A percentile compares a stretch with the other conserved stretches of the same genome.
Conservation (phyloP, 2,888 invertebrate genomes). For the Sinotaia quadrata region DNA sequence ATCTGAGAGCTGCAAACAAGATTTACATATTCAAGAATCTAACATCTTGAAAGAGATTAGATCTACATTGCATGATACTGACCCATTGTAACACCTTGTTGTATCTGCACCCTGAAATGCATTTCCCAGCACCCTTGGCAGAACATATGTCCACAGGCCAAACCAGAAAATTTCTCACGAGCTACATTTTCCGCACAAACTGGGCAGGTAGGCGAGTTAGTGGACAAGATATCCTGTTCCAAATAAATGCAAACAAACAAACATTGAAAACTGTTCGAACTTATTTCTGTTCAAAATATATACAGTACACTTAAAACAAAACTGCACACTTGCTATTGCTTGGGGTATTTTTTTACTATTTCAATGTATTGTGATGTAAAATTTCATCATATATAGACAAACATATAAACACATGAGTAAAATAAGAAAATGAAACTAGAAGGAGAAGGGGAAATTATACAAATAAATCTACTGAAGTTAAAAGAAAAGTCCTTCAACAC, state of each 20-base stretch:
- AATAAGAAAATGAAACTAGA: too few relatives aligned
- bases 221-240: conserved; percentile 48
- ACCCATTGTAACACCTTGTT: conserved; percentile 84
- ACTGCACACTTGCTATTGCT: neutral
- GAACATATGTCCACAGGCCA: conserved; percentile 93
- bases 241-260: conserved; percentile 10
- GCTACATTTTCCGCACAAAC: conserved; percentile 61
- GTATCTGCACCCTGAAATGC: conserved; percentile 96
- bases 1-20: too few relatives aligned
- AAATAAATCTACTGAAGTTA: too few relatives aligned
- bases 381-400: too few relatives aligned
- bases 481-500: too few relatives aligned
- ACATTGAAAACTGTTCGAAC: neutral
- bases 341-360: too few relatives aligned
- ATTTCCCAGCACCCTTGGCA: conserved; percentile 97
- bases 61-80: too few relatives aligned
- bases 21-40: too few relatives aligned
- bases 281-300: neutral
- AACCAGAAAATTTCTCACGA: conserved; percentile 78
- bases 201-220: conserved; percentile 50
- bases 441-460: too few relatives aligned
- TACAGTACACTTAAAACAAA: neutral
- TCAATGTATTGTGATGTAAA: too few relatives aligned
- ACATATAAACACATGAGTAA: too few relatives aligned
- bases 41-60: too few relatives aligned